These are phyloP conservation scores for Aythya baeri DNA, from an alignment of 2,113 vertebrate species.

Conservation along the genomic window DNA sequence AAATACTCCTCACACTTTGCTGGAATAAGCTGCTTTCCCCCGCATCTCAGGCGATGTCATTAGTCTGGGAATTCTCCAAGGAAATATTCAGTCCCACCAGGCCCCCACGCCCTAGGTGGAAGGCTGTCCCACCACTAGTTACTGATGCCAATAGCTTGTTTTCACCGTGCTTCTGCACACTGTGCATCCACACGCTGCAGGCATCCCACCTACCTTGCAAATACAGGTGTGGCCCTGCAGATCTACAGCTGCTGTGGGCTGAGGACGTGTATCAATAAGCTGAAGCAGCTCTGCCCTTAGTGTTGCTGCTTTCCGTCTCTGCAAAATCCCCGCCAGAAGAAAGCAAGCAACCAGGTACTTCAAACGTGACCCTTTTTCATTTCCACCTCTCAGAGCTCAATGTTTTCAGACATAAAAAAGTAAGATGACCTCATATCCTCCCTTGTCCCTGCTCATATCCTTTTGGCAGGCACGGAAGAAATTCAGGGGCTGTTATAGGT, in stretches of 20 bases:
- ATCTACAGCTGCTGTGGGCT: neutral
- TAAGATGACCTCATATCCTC: neutral
- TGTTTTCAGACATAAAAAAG: neutral
- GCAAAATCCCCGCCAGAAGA: neutral
- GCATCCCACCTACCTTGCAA: neutral
- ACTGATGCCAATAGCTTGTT: fast-evolving
- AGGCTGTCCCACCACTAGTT: neutral
- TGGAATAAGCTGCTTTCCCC: neutral
- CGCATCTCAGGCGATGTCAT: neutral
- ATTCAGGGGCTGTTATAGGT: neutral
- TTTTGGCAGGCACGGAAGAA: neutral
- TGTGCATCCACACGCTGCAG: neutral
- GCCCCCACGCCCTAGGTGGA: neutral
- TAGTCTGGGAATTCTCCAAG: neutral
- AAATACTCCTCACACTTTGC: neutral
- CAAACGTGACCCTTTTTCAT: neutral
- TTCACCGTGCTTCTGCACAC: neutral
- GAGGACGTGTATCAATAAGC: neutral
- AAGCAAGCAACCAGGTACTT: neutral
- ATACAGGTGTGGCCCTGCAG: neutral
- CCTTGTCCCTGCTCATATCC: neutral
- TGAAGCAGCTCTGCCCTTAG: neutral
- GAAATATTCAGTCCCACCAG: neutral
- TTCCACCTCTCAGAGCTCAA: neutral
- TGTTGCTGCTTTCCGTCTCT: neutral